phyloP scores from a whole-genome alignment of 2,797 vertebrate species.

The Neoniphon sammara region DNA sequence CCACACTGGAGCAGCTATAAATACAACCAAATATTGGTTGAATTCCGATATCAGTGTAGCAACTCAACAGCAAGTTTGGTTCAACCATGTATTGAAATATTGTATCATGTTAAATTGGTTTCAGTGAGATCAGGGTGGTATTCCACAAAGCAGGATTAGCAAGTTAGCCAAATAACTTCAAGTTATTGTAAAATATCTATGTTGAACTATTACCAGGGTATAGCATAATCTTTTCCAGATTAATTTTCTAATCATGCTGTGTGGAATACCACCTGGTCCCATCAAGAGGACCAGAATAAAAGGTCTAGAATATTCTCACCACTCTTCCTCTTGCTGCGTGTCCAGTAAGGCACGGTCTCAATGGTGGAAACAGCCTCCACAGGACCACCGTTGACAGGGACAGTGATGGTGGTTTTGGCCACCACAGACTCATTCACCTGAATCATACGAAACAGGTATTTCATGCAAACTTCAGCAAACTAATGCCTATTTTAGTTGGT shows the following conservation, averaged over 20 bases:
- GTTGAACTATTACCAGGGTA: too few relatives aligned
- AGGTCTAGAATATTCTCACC: constrained; percentile 72
- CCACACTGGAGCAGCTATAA: constrained; percentile 77
- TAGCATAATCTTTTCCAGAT: too few relatives aligned
- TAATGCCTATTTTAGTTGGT: neutral
- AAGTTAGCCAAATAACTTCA: too few relatives aligned
- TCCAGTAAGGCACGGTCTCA: constrained; percentile 87
- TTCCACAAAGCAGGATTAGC: too few relatives aligned
- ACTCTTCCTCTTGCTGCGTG: constrained; percentile 83
- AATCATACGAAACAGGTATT: constrained; percentile 11
- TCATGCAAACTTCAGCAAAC: constrained; percentile 1
- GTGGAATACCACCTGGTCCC: too few relatives aligned
- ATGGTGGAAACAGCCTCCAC: constrained; percentile 93
- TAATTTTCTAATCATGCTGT: too few relatives aligned
- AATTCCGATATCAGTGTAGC: neutral
- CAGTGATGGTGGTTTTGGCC: constrained; percentile 90
- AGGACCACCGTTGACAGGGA: constrained; percentile 88
- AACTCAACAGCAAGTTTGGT: neutral
- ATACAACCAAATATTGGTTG: constrained; percentile 7
- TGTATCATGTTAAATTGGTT: too few relatives aligned
- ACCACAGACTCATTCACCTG: constrained; percentile 93
- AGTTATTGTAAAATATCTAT: too few relatives aligned
- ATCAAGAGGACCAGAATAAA: neutral
- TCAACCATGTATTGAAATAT: neutral
- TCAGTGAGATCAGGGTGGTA: too few relatives aligned